A percentile compares a stretch with the other conserved stretches of the same genome.
phyloP scores from a whole-genome alignment of 2,888 invertebrate genomes.

The Zygogramma bicolorata region DNA sequence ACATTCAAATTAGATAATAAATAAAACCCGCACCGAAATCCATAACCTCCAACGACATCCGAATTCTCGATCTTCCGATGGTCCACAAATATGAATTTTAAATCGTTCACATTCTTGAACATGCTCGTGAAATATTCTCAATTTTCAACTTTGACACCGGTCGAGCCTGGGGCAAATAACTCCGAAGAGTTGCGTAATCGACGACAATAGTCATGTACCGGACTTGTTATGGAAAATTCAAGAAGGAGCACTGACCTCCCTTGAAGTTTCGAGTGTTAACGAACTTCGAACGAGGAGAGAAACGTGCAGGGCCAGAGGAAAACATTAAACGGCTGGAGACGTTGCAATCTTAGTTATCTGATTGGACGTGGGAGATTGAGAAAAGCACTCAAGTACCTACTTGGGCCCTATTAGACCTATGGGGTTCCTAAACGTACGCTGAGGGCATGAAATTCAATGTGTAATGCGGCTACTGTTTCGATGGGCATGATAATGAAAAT shows the following conservation, averaged over 20 bases:
- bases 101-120: conserved; percentile 27
- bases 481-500: too few relatives aligned
- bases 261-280: not conserved
- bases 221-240: not conserved
- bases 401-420: too few relatives aligned
- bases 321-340: too few relatives aligned
- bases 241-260: not conserved
- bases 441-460: too few relatives aligned
- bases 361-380: too few relatives aligned
- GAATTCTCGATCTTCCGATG: conserved; percentile 19
- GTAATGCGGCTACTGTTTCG: too few relatives aligned
- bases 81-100: conserved; percentile 13
- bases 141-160: conserved; percentile 18
- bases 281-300: not conserved
- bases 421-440: too few relatives aligned
- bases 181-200: not conserved
- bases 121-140: not conserved
- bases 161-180: conserved; percentile 13
- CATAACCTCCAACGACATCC: conserved; percentile 13
- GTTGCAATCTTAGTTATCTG: too few relatives aligned
- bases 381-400: too few relatives aligned
- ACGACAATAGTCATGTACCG: not conserved
- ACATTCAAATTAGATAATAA: conserved; percentile 23
- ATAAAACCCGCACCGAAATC: conserved; percentile 24
- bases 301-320: not conserved